Evolutionary conservation across 2,113 vertebrate species (phyloP).

Genomic region (Natator depressus): DNA sequence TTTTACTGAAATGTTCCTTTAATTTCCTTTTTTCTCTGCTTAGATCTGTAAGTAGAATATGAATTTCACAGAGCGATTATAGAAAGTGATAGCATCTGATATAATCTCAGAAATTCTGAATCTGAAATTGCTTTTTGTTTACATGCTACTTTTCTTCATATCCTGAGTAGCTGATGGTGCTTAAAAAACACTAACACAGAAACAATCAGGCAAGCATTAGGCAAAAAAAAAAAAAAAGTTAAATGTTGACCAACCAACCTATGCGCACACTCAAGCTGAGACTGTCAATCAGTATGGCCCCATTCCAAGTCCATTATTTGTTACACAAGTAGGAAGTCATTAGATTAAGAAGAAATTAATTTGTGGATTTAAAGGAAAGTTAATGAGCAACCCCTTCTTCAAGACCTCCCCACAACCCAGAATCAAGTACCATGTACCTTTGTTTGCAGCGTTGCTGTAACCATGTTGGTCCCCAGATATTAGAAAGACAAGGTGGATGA

Average conservation of each 20-base stretch:
- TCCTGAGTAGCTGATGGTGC: constrained; percentile 49
- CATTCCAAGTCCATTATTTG: constrained; percentile 34
- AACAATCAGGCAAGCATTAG: constrained; percentile 59
- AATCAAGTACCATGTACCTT: not conserved
- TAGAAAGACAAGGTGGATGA: not conserved
- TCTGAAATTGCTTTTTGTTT: constrained; percentile 50
- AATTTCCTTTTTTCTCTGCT: constrained; percentile 41
- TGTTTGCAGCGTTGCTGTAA: not conserved
- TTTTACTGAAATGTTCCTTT: constrained; percentile 32
- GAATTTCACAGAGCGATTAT: constrained; percentile 31
- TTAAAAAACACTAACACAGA: constrained; percentile 32
- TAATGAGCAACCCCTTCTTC: constrained; percentile 5
- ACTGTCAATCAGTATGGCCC: constrained; percentile 51
- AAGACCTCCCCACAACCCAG: constrained; percentile 11
- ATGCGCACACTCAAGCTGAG: not conserved
- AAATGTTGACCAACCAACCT: constrained; percentile 51
- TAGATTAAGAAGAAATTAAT: constrained; percentile 52
- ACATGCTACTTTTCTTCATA: not conserved
- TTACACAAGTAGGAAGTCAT: constrained; percentile 16
- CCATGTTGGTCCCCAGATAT: not conserved
- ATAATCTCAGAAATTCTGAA: constrained; percentile 18
- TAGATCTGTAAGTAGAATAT: not conserved
- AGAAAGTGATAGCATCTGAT: constrained; percentile 19
- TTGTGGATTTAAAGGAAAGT: constrained; percentile 26
- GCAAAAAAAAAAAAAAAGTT: constrained; percentile 40